A percentile compares a stretch with the other conserved stretches of the same genome.
phyloP scores from a whole-genome alignment of 2,113 vertebrate genomes.

The Oryzias curvinotus region DNA sequence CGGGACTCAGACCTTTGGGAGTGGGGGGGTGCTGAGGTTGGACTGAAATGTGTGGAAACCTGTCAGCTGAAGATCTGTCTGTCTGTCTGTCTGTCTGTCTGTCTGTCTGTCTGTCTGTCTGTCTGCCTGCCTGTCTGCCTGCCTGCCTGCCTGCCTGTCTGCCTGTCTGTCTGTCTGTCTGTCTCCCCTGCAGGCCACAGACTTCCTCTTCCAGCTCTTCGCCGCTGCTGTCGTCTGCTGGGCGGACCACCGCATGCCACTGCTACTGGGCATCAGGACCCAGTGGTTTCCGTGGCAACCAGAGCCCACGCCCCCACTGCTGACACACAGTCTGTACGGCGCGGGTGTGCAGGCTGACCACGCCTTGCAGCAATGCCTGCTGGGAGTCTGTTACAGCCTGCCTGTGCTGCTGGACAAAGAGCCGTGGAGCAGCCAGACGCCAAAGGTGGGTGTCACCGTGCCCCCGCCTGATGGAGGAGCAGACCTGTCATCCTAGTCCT shows the following conservation, averaged over 20 bases:
- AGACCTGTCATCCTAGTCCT: no score
- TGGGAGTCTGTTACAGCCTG: slow-evolving; percentile 82
- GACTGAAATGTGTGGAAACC: no score
- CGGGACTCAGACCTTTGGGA: no score
- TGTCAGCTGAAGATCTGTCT: no score
- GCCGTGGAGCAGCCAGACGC: slow-evolving; percentile 87
- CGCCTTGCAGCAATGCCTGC: slow-evolving; percentile 74
- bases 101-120: no score
- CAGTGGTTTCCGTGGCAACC: slow-evolving; percentile 82
- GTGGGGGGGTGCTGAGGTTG: no score
- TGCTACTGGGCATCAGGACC: slow-evolving; percentile 85
- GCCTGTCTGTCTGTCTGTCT: no score
- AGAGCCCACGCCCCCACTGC: slow-evolving; percentile 10
- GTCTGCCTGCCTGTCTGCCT: no score
- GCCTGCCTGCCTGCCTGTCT: no score
- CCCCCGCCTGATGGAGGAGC: no score
- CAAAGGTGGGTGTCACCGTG: slow-evolving; percentile 78
- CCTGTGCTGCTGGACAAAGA: slow-evolving; percentile 85
- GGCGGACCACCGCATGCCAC: slow-evolving; percentile 85
- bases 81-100: no score
- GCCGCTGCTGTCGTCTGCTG: slow-evolving; percentile 84
- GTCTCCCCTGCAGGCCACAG: slow-evolving; percentile 72
- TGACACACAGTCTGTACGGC: slow-evolving; percentile 67
- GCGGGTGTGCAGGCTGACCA: slow-evolving; percentile 58
- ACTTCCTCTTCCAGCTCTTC: slow-evolving; percentile 88